Conservation (phyloP, 2,888 invertebrate genomes). For the Platerodrilus igneus region DNA sequence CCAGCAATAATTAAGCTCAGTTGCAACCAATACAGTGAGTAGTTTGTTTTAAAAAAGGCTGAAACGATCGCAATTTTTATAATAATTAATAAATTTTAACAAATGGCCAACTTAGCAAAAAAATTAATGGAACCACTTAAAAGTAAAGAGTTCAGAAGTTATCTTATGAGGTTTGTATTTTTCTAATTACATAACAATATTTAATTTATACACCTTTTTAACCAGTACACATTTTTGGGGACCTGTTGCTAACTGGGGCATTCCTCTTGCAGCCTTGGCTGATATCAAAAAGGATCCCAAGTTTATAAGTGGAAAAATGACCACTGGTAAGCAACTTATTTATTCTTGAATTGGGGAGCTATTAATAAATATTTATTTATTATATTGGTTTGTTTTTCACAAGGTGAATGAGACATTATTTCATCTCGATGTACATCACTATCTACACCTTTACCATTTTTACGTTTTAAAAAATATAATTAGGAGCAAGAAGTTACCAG, state of each 20-base stretch:
- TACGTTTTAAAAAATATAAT: too few relatives aligned
- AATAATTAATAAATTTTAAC: slow-evolving; percentile 9
- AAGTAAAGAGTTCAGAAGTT: slow-evolving; percentile 79
- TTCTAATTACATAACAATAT: too few relatives aligned
- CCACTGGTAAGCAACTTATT: slow-evolving; percentile 84
- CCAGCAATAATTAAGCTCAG: too few relatives aligned
- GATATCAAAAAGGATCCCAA: slow-evolving; percentile 87
- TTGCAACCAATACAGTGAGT: slow-evolving; percentile 1
- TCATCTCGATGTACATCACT: too few relatives aligned
- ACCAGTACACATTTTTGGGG: slow-evolving; percentile 96
- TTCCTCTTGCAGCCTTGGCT: slow-evolving; percentile 92
- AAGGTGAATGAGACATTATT: too few relatives aligned
- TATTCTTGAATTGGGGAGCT: too few relatives aligned
- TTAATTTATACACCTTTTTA: neutral
- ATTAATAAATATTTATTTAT: too few relatives aligned
- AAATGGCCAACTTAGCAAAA: slow-evolving; percentile 44
- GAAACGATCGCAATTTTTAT: neutral
- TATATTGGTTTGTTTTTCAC: too few relatives aligned
- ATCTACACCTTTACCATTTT: too few relatives aligned
- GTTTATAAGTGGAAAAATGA: slow-evolving; percentile 98
- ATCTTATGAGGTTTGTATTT: slow-evolving; percentile 81
- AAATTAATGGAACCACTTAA: slow-evolving; percentile 60
- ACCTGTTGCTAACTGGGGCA: slow-evolving; percentile 98
- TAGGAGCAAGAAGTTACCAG: too few relatives aligned
- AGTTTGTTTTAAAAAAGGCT: too few relatives aligned